phyloP scores from a whole-genome alignment of 1,140 invertebrate genomes.

The Metaphire vulgaris region DNA sequence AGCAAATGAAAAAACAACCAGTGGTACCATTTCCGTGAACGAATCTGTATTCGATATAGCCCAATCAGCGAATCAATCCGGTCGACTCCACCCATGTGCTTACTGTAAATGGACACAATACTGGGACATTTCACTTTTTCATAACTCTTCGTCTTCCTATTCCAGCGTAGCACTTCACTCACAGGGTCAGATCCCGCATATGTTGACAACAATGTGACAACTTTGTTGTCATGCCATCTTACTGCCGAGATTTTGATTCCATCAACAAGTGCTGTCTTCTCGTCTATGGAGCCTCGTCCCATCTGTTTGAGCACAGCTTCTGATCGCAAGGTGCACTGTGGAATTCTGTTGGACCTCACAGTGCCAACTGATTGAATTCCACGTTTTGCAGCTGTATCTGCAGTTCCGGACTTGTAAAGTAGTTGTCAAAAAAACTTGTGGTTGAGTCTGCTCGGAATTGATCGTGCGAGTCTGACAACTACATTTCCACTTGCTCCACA shows the following conservation, averaged over 20 bases:
- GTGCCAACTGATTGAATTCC: neutral
- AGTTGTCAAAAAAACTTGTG: constrained; percentile 44
- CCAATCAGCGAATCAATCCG: constrained; percentile 52
- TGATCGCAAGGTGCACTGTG: neutral
- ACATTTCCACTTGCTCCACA: constrained; percentile 3
- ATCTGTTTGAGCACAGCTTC: neutral
- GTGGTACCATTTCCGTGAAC: constrained; percentile 50
- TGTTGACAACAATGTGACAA: constrained; percentile 47
- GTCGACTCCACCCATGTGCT: constrained; percentile 54
- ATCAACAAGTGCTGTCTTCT: constrained; percentile 20
- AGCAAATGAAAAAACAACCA: constrained; percentile 52
- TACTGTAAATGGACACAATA: constrained; percentile 53
- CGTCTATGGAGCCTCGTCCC: neutral
- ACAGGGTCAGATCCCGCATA: constrained; percentile 44
- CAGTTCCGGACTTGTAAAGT: neutral
- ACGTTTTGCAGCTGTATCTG: neutral
- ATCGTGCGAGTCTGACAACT: constrained; percentile 41
- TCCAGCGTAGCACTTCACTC: constrained; percentile 32
- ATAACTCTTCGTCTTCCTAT: constrained; percentile 32
- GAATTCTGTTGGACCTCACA: neutral
- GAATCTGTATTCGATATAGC: constrained; percentile 47
- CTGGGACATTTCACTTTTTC: constrained; percentile 49
- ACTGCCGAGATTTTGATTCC: constrained; percentile 30
- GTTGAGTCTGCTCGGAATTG: constrained; percentile 37
- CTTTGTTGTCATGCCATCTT: constrained; percentile 51